phyloP scores from a whole-genome alignment of 1,140 invertebrate genomes.

The Drosophila punjabiensis region DNA sequence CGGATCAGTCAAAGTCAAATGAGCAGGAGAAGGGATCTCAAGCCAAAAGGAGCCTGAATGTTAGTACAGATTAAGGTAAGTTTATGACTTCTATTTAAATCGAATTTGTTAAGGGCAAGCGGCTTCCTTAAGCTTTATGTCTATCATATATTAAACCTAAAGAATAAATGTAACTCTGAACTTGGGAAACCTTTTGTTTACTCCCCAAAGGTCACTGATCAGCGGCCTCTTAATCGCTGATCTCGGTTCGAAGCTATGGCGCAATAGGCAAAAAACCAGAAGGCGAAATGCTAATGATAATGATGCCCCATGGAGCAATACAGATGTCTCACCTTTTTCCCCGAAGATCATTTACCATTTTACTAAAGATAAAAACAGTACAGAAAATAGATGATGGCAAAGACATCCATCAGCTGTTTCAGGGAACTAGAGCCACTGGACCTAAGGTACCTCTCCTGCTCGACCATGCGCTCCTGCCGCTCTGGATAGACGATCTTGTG shows the following conservation, averaged over 20 bases:
- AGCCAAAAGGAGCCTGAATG: background rate
- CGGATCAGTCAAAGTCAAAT: conserved; percentile 43
- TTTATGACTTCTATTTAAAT: background rate
- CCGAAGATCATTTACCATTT: background rate
- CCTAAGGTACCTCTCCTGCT: conserved; percentile 9
- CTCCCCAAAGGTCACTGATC: conserved; percentile 29
- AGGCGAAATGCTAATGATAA: conserved; percentile 43
- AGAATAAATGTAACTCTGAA: background rate
- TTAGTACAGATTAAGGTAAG: background rate
- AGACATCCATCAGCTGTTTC: background rate
- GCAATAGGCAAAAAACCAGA: conserved; percentile 37
- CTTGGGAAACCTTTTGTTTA: background rate
- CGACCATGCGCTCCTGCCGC: conserved; percentile 85
- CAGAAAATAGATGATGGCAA: background rate
- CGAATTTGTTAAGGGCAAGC: background rate
- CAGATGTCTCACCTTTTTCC: conserved; percentile 1
- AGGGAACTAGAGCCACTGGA: background rate
- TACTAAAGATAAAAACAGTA: background rate
- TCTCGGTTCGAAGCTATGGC: conserved; percentile 23
- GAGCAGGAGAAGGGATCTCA: background rate
- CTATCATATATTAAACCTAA: no score
- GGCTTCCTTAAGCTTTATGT: no score
- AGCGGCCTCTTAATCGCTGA: conserved; percentile 10
- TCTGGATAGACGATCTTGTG: conserved; percentile 85
- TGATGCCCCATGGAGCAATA: conserved; percentile 27